phyloP scores from a whole-genome alignment of 2,888 invertebrate genomes.

The Pterostichus madidus region DNA sequence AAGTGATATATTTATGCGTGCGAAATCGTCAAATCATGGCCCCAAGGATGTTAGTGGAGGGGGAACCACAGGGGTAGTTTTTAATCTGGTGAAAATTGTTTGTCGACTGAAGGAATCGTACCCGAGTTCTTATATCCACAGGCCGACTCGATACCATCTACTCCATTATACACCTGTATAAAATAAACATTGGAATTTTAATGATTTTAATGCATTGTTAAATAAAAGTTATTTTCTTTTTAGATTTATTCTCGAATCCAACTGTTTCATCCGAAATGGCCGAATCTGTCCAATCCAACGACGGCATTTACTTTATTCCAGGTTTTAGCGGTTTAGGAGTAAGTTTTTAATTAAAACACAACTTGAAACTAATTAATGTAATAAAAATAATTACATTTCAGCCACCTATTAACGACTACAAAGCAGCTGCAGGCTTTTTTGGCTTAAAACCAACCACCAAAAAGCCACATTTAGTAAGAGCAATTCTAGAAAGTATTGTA shows the following conservation, averaged over 20 bases:
- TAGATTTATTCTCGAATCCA: slow-evolving; percentile 84
- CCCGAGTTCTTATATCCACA: too few relatives aligned
- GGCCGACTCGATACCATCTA: too few relatives aligned
- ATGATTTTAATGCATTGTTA: too few relatives aligned
- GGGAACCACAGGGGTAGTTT: too few relatives aligned
- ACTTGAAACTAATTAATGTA: slow-evolving; percentile 26
- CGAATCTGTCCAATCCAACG: slow-evolving; percentile 83
- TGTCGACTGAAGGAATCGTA: too few relatives aligned
- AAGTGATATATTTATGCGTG: too few relatives aligned
- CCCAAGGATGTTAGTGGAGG: too few relatives aligned
- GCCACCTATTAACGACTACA: slow-evolving; percentile 93
- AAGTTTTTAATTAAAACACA: slow-evolving; percentile 70
- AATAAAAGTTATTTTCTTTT: slow-evolving; percentile 69
- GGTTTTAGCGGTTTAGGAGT: slow-evolving; percentile 94
- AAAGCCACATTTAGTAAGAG: slow-evolving; percentile 88
- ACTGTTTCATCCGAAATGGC: slow-evolving; percentile 85
- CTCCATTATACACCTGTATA: too few relatives aligned
- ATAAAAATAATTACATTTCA: slow-evolving; percentile 75
- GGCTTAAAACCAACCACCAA: slow-evolving; percentile 87
- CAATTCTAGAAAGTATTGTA: slow-evolving; percentile 91
- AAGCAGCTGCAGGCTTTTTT: slow-evolving; percentile 91
- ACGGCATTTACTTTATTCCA: slow-evolving; percentile 92
- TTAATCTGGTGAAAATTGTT: too few relatives aligned
- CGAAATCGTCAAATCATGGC: too few relatives aligned
- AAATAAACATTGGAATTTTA: too few relatives aligned